These are phyloP conservation scores for Orchesellides sinensis DNA, from an alignment of 2,888 invertebrate genomes.

Conservation along the genomic window DNA sequence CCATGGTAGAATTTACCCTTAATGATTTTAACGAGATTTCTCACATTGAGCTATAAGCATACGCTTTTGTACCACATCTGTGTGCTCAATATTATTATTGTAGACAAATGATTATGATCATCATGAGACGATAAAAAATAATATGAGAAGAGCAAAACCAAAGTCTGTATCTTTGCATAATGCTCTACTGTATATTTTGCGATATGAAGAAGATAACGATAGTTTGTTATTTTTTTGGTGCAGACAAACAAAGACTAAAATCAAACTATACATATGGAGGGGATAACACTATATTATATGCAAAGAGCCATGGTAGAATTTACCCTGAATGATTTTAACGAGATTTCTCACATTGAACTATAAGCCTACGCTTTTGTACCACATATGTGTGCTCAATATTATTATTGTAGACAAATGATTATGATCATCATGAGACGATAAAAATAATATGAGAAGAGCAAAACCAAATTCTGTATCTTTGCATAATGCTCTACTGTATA, in stretches of 20 bases:
- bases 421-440: not conserved
- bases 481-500: not conserved
- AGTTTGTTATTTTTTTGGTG: not conserved
- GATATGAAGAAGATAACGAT: not conserved
- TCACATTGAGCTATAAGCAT: not conserved
- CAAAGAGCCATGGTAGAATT: too few species aligned
- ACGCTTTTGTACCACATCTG: not conserved
- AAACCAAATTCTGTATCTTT: not conserved
- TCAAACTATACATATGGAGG: too few species aligned
- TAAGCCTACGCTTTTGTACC: not conserved
- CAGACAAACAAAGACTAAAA: too few species aligned
- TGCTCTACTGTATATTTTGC: not conserved
- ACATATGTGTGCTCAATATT: not conserved
- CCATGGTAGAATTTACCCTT: too few species aligned
- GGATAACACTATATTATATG: not conserved
- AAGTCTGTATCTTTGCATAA: not conserved
- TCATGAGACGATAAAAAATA: not conserved
- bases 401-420: not conserved
- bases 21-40: conserved; percentile 54
- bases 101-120: not conserved
- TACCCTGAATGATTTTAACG: conserved; percentile 53
- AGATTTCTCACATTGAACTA: conserved; percentile 32
- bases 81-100: conserved; percentile 15
- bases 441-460: not conserved
- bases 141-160: not conserved